Percentiles rank a stretch among this genome's conserved stretches.
These are phyloP conservation scores for Microdon myrmicae DNA, from an alignment of 2,888 invertebrate species.

Conservation along the genomic window DNA sequence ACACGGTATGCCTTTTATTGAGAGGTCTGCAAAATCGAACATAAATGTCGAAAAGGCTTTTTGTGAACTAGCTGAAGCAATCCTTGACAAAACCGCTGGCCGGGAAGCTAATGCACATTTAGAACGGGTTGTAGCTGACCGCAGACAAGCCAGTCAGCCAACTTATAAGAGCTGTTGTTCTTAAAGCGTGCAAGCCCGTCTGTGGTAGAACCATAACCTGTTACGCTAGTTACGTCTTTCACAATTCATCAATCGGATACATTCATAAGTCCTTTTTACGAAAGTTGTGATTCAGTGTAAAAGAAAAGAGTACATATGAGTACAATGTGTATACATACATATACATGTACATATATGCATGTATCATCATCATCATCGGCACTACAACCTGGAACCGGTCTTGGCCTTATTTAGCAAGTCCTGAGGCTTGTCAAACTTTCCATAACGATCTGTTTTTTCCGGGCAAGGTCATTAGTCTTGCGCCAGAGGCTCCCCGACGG, in stretches of 20 bases:
- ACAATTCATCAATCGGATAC: conserved; percentile 23
- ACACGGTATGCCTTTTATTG: conserved; percentile 96
- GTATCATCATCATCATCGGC: no score
- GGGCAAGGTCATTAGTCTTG: no score
- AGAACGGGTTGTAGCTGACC: conserved; percentile 78
- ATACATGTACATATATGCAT: no score
- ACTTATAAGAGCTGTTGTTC: conserved; percentile 67
- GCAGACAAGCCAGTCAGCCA: conserved; percentile 69
- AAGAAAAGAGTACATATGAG: conserved; percentile 46
- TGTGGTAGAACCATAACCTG: conserved; percentile 9
- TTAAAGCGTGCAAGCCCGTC: conserved; percentile 55
- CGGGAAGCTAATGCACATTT: conserved; percentile 82
- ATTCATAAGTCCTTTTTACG: conserved; percentile 34
- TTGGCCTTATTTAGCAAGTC: no score
- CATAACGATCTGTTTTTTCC: no score
- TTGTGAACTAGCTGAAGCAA: conserved; percentile 92
- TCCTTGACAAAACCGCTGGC: conserved; percentile 89
- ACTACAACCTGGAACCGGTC: no score
- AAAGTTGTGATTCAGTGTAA: conserved; percentile 41
- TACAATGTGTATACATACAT: no score
- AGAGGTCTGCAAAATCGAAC: conserved; percentile 97
- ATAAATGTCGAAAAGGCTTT: conserved; percentile 97
- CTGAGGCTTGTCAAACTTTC: no score
- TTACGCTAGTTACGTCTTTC: no score
- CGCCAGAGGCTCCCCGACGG: no score